Conservation (phyloP, 2,797 vertebrate species). For the Sebastes hopkinsi region DNA sequence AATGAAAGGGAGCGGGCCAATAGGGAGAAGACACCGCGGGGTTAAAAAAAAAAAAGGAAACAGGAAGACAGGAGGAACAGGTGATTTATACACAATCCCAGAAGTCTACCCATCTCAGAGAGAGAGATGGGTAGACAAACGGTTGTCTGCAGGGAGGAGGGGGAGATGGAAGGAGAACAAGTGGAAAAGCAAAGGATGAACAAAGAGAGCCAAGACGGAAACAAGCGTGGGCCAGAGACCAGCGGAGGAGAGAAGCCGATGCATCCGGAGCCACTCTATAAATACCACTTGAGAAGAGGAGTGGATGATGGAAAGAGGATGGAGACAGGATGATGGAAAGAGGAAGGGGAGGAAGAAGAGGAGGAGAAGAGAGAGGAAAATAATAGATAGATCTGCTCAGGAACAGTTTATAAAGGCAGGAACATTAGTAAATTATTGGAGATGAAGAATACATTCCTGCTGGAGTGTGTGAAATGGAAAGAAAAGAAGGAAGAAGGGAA, state of each 20-base stretch:
- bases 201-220: conserved; percentile 62
- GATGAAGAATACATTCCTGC: neutral
- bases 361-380: neutral
- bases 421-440: neutral
- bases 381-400: conserved; percentile 11
- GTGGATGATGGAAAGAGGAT: conserved; percentile 59
- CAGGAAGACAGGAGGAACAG: conserved; percentile 11
- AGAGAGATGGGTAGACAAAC: conserved; percentile 38
- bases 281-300: conserved; percentile 69
- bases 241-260: conserved; percentile 56
- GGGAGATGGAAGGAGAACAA: conserved; percentile 23
- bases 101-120: conserved; percentile 22
- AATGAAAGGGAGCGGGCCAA: conserved; percentile 33
- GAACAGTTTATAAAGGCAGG: conserved; percentile 6
- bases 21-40: conserved; percentile 1
- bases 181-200: conserved; percentile 52
- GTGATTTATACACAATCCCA: conserved; percentile 11
- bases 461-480: neutral
- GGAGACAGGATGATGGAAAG: conserved; percentile 59
- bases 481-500: neutral
- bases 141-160: conserved; percentile 32
- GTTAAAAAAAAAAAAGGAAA: conserved; percentile 18
- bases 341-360: conserved; percentile 10
- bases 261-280: conserved; percentile 74
- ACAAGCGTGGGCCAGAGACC: conserved; percentile 69